phyloP scores from a whole-genome alignment of 2,888 invertebrate species.

The Tetragonisca angustula region DNA sequence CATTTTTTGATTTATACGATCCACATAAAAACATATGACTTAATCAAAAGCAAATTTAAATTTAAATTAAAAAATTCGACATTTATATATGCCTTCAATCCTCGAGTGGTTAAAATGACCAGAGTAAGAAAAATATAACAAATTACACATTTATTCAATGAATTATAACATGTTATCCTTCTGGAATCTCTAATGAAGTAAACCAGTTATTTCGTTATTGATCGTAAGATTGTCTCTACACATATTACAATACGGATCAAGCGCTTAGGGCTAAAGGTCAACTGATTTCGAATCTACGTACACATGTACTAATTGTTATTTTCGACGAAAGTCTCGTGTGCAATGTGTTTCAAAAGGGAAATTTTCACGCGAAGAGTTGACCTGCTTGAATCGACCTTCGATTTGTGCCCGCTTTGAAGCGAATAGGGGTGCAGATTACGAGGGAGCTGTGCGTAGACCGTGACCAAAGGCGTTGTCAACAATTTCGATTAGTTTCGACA shows the following conservation, averaged over 20 bases:
- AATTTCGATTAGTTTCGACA: constrained; percentile 53
- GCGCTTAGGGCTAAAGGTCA: background rate
- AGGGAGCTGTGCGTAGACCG: constrained; percentile 5
- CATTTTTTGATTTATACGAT: too few species aligned
- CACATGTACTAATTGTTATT: background rate
- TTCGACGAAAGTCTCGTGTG: background rate
- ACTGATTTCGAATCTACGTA: background rate
- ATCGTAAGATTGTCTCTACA: too few species aligned
- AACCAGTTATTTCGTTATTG: too few species aligned
- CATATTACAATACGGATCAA: too few species aligned
- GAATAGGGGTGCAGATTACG: constrained; percentile 29
- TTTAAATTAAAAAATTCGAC: too few species aligned
- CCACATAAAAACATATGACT: too few species aligned
- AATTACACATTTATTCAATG: too few species aligned
- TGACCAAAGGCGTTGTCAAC: constrained; percentile 35
- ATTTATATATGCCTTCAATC: too few species aligned
- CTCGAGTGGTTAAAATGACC: too few species aligned
- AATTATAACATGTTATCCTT: background rate
- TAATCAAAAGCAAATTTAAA: too few species aligned
- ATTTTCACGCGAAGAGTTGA: constrained; percentile 17
- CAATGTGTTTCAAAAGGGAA: constrained; percentile 3
- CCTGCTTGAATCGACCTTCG: constrained; percentile 31
- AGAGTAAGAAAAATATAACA: too few species aligned
- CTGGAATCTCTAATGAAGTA: too few species aligned
- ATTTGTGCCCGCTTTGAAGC: constrained; percentile 41